These are phyloP conservation scores for Eurytoma californica DNA, from an alignment of 2,888 invertebrate genomes.

Conservation along the genomic window DNA sequence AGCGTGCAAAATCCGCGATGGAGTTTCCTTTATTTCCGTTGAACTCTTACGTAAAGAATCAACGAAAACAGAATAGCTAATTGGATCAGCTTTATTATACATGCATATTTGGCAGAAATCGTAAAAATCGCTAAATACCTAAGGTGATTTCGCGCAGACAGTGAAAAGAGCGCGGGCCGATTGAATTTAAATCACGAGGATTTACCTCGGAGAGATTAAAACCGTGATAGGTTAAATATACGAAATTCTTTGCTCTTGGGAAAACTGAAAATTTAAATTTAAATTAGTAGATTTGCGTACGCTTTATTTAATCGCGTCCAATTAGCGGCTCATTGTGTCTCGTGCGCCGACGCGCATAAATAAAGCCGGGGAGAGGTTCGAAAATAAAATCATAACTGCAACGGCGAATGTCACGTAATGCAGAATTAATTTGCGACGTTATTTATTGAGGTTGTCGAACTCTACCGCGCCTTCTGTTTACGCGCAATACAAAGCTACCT, in stretches of 20 bases:
- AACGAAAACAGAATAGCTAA: background rate
- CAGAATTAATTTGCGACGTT: conserved; percentile 10
- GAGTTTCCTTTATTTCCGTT: too few relatives aligned
- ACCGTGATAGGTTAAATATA: conserved; percentile 18
- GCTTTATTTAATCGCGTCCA: conserved; percentile 50
- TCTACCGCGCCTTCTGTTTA: conserved; percentile 5
- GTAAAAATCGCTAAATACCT: background rate
- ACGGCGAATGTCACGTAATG: background rate
- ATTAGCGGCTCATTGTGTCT: conserved; percentile 41
- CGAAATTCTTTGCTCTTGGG: conserved; percentile 28
- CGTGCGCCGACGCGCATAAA: conserved; percentile 12
- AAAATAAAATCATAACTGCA: conserved; percentile 24
- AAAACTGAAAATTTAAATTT: conserved; percentile 52
- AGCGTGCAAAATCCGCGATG: too few relatives aligned
- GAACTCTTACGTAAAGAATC: background rate
- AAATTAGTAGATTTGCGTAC: conserved; percentile 38
- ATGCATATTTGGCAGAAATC: background rate
- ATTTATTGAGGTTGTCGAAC: conserved; percentile 39
- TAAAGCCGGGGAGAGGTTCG: background rate
- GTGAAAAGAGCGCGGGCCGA: conserved; percentile 4
- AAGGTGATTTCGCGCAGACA: background rate
- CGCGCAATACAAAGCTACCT: background rate
- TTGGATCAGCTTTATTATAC: background rate
- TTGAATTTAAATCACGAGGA: conserved; percentile 33
- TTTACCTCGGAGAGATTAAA: conserved; percentile 28